Conservation (phyloP, 1,140 invertebrate species). For the Danaus melanippus region DNA sequence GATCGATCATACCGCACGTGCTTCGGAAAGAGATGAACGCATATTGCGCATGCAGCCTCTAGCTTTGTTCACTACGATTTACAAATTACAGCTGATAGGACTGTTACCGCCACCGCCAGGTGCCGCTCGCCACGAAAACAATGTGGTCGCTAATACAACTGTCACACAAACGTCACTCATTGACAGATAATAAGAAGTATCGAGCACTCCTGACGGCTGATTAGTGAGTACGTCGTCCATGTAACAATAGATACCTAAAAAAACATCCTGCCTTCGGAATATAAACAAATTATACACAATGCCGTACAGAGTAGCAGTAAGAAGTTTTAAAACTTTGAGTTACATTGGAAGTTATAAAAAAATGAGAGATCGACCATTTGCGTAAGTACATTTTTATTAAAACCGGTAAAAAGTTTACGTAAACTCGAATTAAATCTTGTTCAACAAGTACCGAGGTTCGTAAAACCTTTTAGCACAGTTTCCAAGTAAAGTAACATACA, state of each 20-base stretch:
- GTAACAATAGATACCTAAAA: too few relatives aligned
- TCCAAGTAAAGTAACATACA: too few relatives aligned
- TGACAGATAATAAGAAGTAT: conserved; percentile 1
- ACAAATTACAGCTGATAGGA: conserved; percentile 60
- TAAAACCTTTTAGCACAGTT: too few relatives aligned
- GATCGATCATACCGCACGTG: conserved; percentile 46
- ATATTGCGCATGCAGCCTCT: conserved; percentile 49
- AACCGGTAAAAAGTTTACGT: too few relatives aligned
- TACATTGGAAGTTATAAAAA: conserved; percentile 58
- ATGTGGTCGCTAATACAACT: conserved; percentile 26
- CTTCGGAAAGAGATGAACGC: conserved; percentile 57
- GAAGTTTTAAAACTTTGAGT: conserved; percentile 47
- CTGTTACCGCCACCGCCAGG: conserved; percentile 28
- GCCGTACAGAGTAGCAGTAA: conserved; percentile 46
- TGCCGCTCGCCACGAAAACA: conserved; percentile 41
- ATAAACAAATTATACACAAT: conserved; percentile 24
- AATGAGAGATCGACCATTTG: conserved; percentile 38
- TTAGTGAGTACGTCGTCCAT: too few relatives aligned
- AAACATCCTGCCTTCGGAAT: too few relatives aligned
- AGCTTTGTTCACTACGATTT: conserved; percentile 25
- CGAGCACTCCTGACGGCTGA: too few relatives aligned
- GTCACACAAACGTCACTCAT: conserved; percentile 14
- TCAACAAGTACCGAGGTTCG: too few relatives aligned
- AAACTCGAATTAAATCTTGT: too few relatives aligned
- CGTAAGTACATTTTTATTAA: too few relatives aligned